Conservation (phyloP, 2,113 vertebrate species). For the Stercorarius parasiticus region DNA sequence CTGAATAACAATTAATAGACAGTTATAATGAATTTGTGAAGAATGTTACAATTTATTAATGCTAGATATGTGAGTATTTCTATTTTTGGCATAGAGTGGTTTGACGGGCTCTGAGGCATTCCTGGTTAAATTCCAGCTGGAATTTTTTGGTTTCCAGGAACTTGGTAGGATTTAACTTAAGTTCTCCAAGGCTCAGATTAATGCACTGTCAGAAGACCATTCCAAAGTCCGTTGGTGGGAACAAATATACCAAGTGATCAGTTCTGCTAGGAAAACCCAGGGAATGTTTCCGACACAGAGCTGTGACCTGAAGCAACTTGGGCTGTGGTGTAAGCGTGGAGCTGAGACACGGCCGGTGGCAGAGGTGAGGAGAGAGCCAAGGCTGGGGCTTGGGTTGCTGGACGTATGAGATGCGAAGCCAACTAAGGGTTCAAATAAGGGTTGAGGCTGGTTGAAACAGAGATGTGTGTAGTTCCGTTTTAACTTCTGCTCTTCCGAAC, state of each 20-base stretch:
- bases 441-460: not conserved
- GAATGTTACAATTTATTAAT: not conserved
- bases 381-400: not conserved
- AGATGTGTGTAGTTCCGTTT: not conserved
- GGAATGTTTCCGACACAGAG: not conserved
- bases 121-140: not conserved
- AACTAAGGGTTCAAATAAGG: not conserved
- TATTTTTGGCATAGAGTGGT: not conserved
- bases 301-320: not conserved
- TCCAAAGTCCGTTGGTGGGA: not conserved
- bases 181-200: not conserved
- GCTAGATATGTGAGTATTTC: not conserved
- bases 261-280: not conserved
- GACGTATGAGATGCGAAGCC: rapidly evolving
- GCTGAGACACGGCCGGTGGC: not conserved
- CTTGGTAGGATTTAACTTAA: not conserved
- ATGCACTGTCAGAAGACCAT: not conserved
- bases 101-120: not conserved
- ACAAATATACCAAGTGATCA: not conserved
- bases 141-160: not conserved
- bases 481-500: not conserved
- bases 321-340: not conserved
- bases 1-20: not conserved
- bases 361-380: not conserved
- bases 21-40: not conserved